Base-by-base conservation (phyloP, 2,113 vertebrate species). In the Tachycineta bicolor region DNA sequence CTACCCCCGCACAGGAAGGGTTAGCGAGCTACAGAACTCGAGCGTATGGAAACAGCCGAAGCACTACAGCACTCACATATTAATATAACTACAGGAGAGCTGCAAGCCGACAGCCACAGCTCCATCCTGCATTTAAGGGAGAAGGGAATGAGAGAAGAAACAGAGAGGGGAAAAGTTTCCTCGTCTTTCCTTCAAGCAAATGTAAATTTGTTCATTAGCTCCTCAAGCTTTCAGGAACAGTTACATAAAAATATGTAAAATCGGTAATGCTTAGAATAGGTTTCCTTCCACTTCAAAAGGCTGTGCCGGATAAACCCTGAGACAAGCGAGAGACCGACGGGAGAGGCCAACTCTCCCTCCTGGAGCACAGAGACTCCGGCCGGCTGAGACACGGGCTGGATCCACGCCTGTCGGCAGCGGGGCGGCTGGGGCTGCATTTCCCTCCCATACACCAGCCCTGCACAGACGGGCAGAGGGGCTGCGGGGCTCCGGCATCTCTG, bases 241-340 rank as follows among this genome's bases (percentile, higher is more conserved):
- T 88, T 94, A 86, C 43, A 41, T 94, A 85, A 96, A 96, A 75
- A 52, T 2, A 84, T 0, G 52, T 33, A 31, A 80, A 74, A 89
- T 21, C 69, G 15, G 5, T 70, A 62, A 44, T 1, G 28, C 58
- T 39, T 3, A 44, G 68, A 46, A 26, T 1, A 81, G 65, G 78
- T 60, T 33, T 67, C 65, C 60, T 63, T 67, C 20, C 62, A n/a
- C 56, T 53, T 43, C 12, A 8, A 11, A 62, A 58, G 69, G 77
- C 90, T 87, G 50, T 53, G 69, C n/a, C 31, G n/a, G 81, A 44
- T 26, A n/a, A 46, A 39, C 9, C 63, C 71, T 2, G 26, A 52
- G 62, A n/a, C 65, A 29, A 5, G 6, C 3, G 28, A 33, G 73
- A 24, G 75, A 12, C 0, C 1, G 23, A 1, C 6, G 39, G 55